Percentiles rank a stretch among this genome's conserved stretches.
Conservation (phyloP, 2,113 vertebrate genomes). For the Amphilophus citrinellus region DNA sequence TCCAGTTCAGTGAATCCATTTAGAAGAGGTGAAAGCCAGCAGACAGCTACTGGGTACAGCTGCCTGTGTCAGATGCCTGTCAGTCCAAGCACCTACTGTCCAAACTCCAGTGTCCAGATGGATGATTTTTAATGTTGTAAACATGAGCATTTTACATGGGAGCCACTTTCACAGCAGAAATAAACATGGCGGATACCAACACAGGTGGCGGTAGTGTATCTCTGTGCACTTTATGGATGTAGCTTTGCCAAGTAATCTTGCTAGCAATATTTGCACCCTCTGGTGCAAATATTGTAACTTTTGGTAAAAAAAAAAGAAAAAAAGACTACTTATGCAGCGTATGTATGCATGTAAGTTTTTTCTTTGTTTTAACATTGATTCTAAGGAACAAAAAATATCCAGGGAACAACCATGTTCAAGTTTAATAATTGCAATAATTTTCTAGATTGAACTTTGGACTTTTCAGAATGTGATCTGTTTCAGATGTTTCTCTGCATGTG, state of each 20-base stretch:
- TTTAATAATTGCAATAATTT: too few species aligned
- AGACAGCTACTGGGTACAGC: not conserved
- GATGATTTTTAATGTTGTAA: not conserved
- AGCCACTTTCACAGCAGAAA: not conserved
- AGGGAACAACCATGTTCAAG: too few species aligned
- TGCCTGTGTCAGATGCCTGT: not conserved
- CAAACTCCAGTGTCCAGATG: not conserved
- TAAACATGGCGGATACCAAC: not conserved
- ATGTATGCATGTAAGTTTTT: too few species aligned
- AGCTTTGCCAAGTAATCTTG: too few species aligned
- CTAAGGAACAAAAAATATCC: too few species aligned
- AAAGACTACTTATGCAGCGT: too few species aligned
- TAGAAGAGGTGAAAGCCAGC: not conserved
- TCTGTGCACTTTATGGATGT: too few species aligned
- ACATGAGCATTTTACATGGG: not conserved
- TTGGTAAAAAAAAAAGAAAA: too few species aligned
- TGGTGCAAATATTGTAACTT: too few species aligned
- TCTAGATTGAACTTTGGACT: too few species aligned
- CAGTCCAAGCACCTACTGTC: not conserved
- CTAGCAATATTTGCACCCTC: too few species aligned
- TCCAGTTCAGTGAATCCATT: not conserved
- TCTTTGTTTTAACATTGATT: too few species aligned
- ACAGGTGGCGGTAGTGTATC: not conserved
- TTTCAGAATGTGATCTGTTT: not conserved
- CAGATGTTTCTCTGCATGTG: conserved; percentile 1